Percentiles rank a stretch among this genome's conserved stretches.
Evolutionary conservation across 2,888 invertebrate species (phyloP).

Genomic region (Harpalus rubripes): DNA sequence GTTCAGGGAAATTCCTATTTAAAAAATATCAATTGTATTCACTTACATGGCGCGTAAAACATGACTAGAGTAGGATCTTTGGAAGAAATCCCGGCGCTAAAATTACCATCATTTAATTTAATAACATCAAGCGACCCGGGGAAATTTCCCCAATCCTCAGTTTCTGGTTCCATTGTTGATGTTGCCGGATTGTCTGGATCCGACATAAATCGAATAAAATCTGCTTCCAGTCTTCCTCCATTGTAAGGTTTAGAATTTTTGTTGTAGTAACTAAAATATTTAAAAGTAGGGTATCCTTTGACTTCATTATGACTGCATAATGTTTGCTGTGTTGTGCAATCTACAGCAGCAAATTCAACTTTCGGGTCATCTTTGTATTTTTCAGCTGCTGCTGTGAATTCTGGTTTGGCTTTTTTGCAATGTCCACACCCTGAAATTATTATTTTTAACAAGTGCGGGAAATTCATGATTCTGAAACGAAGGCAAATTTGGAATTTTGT

Average conservation of each 20-base stretch:
- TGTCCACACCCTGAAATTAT: slow-evolving; percentile 89
- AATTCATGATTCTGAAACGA: too few relatives aligned
- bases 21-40: background rate
- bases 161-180: slow-evolving; percentile 72
- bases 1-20: background rate
- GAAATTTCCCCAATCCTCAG: slow-evolving; percentile 77
- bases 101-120: slow-evolving; percentile 81
- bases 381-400: slow-evolving; percentile 87
- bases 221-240: slow-evolving; percentile 86
- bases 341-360: slow-evolving; percentile 90
- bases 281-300: slow-evolving; percentile 91
- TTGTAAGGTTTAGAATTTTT: slow-evolving; percentile 84
- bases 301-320: slow-evolving; percentile 87
- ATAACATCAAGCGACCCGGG: slow-evolving; percentile 77
- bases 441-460: too few relatives aligned
- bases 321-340: slow-evolving; percentile 83
- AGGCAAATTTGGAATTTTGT: background rate
- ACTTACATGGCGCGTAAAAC: slow-evolving; percentile 88
- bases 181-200: slow-evolving; percentile 77
- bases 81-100: slow-evolving; percentile 81
- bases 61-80: slow-evolving; percentile 84
- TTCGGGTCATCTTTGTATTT: slow-evolving; percentile 87
- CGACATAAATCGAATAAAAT: slow-evolving; percentile 84
- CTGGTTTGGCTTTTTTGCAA: slow-evolving; percentile 93
- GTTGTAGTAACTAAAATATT: slow-evolving; percentile 91